phyloP scores from a whole-genome alignment of 2,888 invertebrate species.

The Lycaena phlaeas region DNA sequence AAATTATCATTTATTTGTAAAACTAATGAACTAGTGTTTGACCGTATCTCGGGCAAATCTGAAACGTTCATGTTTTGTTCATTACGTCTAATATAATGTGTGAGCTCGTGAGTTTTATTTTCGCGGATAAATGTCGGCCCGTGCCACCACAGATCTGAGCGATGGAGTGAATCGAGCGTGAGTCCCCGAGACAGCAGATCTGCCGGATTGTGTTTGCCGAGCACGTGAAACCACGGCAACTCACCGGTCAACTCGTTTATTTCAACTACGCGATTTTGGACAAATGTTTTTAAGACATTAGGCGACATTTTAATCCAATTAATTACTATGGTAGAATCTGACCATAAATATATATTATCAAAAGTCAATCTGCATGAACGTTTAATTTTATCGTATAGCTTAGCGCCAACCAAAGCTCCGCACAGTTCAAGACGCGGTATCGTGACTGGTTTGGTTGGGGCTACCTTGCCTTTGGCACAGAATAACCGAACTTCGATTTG shows the following conservation, averaged over 20 bases:
- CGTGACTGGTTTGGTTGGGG: no score
- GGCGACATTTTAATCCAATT: constrained; percentile 20
- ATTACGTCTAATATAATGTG: no score
- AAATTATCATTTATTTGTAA: constrained; percentile 13
- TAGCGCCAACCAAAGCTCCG: constrained; percentile 38
- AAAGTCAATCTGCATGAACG: not conserved
- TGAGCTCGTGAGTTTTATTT: not conserved
- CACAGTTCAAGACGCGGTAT: no score
- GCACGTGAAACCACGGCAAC: constrained; percentile 19
- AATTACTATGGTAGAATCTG: constrained; percentile 14
- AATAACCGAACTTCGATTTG: no score
- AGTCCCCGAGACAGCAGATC: constrained; percentile 21
- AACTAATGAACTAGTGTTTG: not conserved
- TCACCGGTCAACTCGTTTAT: constrained; percentile 19
- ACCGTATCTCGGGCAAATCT: not conserved
- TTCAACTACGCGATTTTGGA: constrained; percentile 20
- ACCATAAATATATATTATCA: not conserved
- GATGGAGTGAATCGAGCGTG: constrained; percentile 9
- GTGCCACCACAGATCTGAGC: constrained; percentile 16
- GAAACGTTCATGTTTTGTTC: not conserved
- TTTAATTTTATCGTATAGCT: no score
- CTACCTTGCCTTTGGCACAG: no score
- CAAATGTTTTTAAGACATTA: constrained; percentile 19
- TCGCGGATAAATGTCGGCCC: not conserved
- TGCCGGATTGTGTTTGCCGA: constrained; percentile 20